A percentile compares a stretch with the other conserved stretches of the same genome.
These are phyloP conservation scores for Agapostemon virescens DNA, from an alignment of 2,888 invertebrate species.

Conservation along the genomic window DNA sequence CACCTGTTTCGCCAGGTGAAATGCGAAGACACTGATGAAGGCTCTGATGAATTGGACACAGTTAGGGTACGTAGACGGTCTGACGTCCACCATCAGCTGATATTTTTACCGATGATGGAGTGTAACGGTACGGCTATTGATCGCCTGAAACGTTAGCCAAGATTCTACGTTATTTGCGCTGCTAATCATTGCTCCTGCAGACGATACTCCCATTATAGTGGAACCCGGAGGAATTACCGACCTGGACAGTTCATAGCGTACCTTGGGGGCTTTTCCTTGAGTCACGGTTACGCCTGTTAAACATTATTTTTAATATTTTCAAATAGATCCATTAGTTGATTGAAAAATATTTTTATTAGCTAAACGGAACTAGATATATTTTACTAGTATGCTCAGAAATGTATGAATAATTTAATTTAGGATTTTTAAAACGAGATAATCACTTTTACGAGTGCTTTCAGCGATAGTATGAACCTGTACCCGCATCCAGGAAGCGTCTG, in stretches of 20 bases:
- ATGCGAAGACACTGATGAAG: background rate
- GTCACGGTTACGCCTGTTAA: background rate
- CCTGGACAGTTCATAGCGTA: background rate
- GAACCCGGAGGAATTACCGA: background rate
- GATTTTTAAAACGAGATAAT: background rate
- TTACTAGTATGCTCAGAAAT: background rate
- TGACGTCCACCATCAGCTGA: conserved; percentile 40
- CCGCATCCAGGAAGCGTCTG: background rate
- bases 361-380: background rate
- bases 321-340: too few relatives aligned
- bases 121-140: conserved; percentile 54
- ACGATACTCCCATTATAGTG: background rate
- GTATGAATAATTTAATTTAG: background rate
- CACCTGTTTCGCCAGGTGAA: background rate
- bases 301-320: background rate
- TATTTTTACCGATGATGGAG: conserved; percentile 58
- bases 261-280: background rate
- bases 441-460: background rate
- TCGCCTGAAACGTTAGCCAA: conserved; percentile 29
- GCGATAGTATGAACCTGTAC: background rate
- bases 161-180: conserved; percentile 36
- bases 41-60: conserved; percentile 32
- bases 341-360: background rate
- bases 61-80: conserved; percentile 11
- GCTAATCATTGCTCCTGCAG: conserved; percentile 32